Evolutionary conservation across 1,140 invertebrate species (phyloP).

Genomic region (Heterodera schachtii): DNA sequence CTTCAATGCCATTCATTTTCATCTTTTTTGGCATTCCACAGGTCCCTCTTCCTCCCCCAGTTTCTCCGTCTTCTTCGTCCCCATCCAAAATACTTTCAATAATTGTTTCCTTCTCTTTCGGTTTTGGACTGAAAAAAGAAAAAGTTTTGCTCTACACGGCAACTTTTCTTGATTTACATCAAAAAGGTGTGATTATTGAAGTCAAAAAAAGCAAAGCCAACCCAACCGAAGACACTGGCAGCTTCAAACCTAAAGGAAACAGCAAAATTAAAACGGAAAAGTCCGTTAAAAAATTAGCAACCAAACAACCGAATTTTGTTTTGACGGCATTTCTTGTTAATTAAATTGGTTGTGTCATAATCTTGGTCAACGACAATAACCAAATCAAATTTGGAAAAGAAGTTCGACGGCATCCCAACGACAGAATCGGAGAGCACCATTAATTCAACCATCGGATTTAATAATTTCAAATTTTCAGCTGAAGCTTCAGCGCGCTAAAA

Average conservation of each 20-base stretch:
- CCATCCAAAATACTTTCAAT: slow-evolving; percentile 34
- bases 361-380: slow-evolving; percentile 79
- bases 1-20: neutral
- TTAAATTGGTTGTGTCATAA: slow-evolving; percentile 74
- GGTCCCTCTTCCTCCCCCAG: neutral
- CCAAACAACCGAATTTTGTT: slow-evolving; percentile 76
- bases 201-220: slow-evolving; percentile 88
- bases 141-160: slow-evolving; percentile 16
- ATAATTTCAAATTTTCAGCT: slow-evolving; percentile 75
- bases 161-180: slow-evolving; percentile 73
- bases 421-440: slow-evolving; percentile 73
- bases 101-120: slow-evolving; percentile 22
- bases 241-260: slow-evolving; percentile 66
- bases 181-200: slow-evolving; percentile 82
- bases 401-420: slow-evolving; percentile 72
- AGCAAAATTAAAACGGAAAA: slow-evolving; percentile 73
- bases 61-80: slow-evolving; percentile 32
- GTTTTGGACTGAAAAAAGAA: slow-evolving; percentile 50
- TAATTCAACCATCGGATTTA: slow-evolving; percentile 91
- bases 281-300: too few species aligned
- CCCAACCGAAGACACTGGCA: slow-evolving; percentile 88
- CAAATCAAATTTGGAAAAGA: slow-evolving; percentile 81
- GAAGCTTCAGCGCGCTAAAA: slow-evolving; percentile 81
- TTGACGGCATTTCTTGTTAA: slow-evolving; percentile 80
- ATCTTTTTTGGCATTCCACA: slow-evolving; percentile 18